These are phyloP conservation scores for Fundulus diaphanus DNA, from an alignment of 2,797 vertebrate species.

Conservation along the genomic window DNA sequence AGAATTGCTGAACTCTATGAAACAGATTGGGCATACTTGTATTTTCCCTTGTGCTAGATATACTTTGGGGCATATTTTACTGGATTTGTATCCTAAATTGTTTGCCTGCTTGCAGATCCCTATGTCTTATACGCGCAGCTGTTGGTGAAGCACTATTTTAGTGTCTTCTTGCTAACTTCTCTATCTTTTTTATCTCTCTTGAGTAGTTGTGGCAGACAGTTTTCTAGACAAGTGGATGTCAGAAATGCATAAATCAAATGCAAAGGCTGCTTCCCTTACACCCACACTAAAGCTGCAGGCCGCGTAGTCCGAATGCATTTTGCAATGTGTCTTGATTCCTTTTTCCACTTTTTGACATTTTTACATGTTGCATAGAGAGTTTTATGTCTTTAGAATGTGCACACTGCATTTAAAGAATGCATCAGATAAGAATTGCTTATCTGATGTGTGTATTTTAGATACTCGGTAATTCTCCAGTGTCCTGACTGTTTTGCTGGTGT, in stretches of 20 bases:
- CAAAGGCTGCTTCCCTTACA: slow-evolving; percentile 6
- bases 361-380: not conserved
- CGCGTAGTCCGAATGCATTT: not conserved
- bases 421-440: not conserved
- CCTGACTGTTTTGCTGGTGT: slow-evolving; percentile 35
- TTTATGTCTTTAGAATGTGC: not conserved
- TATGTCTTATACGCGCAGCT: slow-evolving; percentile 54
- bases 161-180: slow-evolving; percentile 43
- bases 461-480: not conserved
- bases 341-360: not conserved
- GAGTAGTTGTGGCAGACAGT: slow-evolving; percentile 37
- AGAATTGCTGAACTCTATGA: slow-evolving; percentile 36
- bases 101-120: slow-evolving; percentile 41
- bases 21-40: slow-evolving; percentile 44
- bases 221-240: slow-evolving; percentile 31
- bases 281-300: slow-evolving; percentile 30
- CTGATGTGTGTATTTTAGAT: not conserved
- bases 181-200: slow-evolving; percentile 28
- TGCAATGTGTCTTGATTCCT: not conserved
- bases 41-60: not conserved
- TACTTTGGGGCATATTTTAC: slow-evolving; percentile 37
- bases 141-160: slow-evolving; percentile 42
- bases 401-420: not conserved
- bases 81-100: slow-evolving; percentile 40
- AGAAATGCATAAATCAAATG: slow-evolving; percentile 41